A percentile compares a stretch with the other conserved stretches of the same genome.
phyloP scores from a whole-genome alignment of 2,113 vertebrate genomes.

The Okapia johnstoni region DNA sequence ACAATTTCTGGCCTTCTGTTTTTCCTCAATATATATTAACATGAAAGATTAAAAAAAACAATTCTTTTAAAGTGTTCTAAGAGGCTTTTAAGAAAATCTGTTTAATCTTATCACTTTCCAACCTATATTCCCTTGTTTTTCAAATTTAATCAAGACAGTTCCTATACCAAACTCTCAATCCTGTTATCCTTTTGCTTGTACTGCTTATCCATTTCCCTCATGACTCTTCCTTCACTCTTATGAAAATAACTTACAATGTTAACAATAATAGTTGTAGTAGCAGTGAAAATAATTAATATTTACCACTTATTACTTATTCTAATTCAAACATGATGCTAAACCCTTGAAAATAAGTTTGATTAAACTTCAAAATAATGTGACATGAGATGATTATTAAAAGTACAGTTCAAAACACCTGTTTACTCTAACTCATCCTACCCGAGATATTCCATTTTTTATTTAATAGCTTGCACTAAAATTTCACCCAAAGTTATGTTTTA shows the following conservation, averaged over 20 bases:
- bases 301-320: neutral
- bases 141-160: neutral
- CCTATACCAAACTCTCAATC: neutral
- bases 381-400: neutral
- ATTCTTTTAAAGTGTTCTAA: neutral
- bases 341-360: neutral
- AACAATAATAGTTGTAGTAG: neutral
- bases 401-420: neutral
- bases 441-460: neutral
- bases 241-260: neutral
- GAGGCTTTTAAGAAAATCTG: neutral
- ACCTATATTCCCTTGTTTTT: neutral
- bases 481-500: neutral
- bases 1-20: neutral
- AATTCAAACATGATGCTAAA: neutral
- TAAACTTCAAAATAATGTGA: neutral
- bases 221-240: neutral
- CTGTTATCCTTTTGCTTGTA: neutral
- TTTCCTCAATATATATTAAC: neutral
- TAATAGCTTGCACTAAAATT: neutral
- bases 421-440: neutral
- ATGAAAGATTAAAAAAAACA: neutral
- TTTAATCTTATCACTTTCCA: neutral
- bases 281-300: neutral
- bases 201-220: neutral